These are phyloP conservation scores for Caretta caretta DNA, from an alignment of 2,113 vertebrate genomes.

Conservation along the genomic window DNA sequence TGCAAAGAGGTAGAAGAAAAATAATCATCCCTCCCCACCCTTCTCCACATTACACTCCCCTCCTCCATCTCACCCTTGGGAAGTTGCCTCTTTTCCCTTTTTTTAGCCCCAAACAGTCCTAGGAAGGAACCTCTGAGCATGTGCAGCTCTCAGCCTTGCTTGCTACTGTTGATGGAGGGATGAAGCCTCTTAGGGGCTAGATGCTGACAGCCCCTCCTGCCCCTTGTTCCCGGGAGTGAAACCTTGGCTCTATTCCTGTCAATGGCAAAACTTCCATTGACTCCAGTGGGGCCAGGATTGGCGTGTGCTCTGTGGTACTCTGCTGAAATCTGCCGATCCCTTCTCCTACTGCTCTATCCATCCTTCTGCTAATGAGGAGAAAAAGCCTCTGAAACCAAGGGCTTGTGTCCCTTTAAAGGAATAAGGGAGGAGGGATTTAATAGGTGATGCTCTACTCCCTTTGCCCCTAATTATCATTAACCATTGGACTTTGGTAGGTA, in stretches of 20 bases:
- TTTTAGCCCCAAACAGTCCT: no score
- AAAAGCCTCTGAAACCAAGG: not conserved
- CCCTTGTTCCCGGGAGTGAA: not conserved
- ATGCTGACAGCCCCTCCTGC: accelerated
- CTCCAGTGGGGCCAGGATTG: not conserved
- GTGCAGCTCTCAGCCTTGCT: no score
- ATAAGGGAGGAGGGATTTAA: not conserved
- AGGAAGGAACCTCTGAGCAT: no score
- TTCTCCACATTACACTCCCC: no score
- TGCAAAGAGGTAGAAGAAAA: no score
- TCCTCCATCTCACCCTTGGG: no score
- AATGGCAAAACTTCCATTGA: not conserved
- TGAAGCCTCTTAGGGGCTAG: not conserved
- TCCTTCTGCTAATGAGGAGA: not conserved
- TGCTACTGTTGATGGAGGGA: no score
- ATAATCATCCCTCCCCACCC: no score
- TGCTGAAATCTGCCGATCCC: not conserved
- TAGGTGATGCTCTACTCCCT: not conserved
- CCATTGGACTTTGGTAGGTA: not conserved
- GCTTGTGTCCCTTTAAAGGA: not conserved
- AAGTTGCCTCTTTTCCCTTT: no score
- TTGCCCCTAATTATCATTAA: not conserved
- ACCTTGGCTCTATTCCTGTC: not conserved
- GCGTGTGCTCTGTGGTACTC: not conserved
- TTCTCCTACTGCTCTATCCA: not conserved